These are phyloP conservation scores for Phasianus colchicus DNA, from an alignment of 2,113 vertebrate genomes.

Conservation along the genomic window DNA sequence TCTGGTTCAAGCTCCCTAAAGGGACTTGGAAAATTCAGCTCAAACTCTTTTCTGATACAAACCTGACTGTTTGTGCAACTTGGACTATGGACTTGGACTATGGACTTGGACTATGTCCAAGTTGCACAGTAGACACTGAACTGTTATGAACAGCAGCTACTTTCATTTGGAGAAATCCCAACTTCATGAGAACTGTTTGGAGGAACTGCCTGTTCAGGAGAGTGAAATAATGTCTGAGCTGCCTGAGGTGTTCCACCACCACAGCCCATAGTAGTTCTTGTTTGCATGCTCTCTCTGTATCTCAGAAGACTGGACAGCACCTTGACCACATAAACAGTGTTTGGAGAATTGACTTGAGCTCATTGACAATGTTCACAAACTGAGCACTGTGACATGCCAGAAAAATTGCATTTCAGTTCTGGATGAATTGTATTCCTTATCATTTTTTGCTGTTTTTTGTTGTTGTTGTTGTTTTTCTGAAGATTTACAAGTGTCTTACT, in stretches of 20 bases:
- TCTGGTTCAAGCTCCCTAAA: not conserved
- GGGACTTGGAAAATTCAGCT: not conserved
- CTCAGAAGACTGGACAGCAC: not conserved
- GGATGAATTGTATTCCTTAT: not conserved
- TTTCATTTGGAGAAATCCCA: not conserved
- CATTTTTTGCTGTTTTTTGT: not conserved
- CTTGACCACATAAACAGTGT: not conserved
- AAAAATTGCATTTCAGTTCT: not conserved
- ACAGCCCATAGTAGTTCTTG: accelerated
- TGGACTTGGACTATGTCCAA: too few relatives aligned
- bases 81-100: too few relatives aligned
- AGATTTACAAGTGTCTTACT: not conserved
- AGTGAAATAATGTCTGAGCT: not conserved
- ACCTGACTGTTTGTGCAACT: too few relatives aligned
- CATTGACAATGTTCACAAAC: too few relatives aligned
- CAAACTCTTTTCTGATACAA: not conserved
- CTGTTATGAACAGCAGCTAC: not conserved
- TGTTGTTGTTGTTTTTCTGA: not conserved
- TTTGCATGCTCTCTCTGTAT: not conserved
- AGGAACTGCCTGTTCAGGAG: not conserved
- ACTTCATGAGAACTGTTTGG: not conserved
- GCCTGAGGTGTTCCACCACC: not conserved
- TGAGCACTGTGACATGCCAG: accelerated
- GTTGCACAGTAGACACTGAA: not conserved
- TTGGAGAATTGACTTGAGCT: not conserved